These are phyloP conservation scores for Anthopleura sola DNA, from an alignment of 64 coral and sea anemone genomes.

Conservation along the genomic window DNA sequence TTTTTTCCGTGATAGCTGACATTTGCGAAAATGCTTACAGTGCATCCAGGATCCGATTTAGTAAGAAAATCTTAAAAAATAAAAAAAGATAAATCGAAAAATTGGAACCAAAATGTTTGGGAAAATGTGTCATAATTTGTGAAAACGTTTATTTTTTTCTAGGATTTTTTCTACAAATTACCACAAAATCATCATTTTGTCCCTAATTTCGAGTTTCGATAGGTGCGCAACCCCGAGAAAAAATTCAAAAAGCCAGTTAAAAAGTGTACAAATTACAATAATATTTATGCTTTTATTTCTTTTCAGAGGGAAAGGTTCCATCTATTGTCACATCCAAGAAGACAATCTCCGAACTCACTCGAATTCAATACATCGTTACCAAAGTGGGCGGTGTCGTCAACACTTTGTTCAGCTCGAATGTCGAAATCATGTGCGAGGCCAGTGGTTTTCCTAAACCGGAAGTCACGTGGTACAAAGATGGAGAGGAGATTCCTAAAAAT, in stretches of 20 bases:
- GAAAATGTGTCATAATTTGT: no score
- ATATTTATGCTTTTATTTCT: neutral
- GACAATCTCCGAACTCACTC: neutral
- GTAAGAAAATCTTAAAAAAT: no score
- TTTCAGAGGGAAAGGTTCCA: neutral
- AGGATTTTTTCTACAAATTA: no score
- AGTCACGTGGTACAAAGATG: constrained; percentile 42
- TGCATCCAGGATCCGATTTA: no score
- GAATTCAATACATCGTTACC: constrained; percentile 9
- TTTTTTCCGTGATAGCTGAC: no score
- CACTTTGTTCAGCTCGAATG: constrained; percentile 39
- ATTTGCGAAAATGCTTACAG: no score
- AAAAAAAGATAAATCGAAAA: no score
- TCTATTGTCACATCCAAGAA: neutral
- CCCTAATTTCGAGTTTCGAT: neutral
- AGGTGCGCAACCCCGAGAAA: neutral
- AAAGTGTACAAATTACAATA: neutral
- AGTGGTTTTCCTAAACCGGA: constrained; percentile 46
- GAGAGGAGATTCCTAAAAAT: neutral
- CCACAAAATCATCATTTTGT: no score
- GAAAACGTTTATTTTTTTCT: no score
- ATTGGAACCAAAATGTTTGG: no score
- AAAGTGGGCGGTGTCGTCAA: constrained; percentile 36
- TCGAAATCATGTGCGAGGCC: constrained; percentile 47
- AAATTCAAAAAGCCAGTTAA: neutral